These are phyloP conservation scores for Oedothorax gibbosus DNA, from an alignment of 1,140 invertebrate genomes.

Conservation along the genomic window DNA sequence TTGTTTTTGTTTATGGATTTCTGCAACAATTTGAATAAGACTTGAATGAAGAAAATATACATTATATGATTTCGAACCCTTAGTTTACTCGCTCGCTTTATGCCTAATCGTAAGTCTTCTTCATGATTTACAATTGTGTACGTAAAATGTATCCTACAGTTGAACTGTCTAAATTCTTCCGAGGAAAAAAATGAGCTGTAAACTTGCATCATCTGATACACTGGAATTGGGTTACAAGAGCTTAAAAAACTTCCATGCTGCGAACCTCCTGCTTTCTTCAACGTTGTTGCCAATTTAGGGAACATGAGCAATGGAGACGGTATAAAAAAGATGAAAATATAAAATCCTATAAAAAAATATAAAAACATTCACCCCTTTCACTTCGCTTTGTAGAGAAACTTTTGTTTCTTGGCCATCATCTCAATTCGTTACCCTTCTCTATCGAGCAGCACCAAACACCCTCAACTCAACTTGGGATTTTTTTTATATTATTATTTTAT, in stretches of 20 bases:
- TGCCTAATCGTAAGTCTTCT: no score
- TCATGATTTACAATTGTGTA: no score
- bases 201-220: no score
- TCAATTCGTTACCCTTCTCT: conserved; percentile 22
- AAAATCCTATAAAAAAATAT: neutral
- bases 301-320: conserved; percentile 16
- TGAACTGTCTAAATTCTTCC: neutral
- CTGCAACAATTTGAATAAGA: no score
- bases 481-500: conserved; percentile 1
- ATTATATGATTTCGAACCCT: no score
- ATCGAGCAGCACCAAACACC: conserved; percentile 4
- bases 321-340: conserved; percentile 5
- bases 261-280: neutral
- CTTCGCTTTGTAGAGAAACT: neutral
- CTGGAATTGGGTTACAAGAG: neutral
- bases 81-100: no score
- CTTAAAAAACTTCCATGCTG: neutral
- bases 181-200: neutral
- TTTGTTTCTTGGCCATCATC: neutral
- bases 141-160: neutral
- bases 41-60: no score
- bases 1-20: no score
- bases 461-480: neutral
- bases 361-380: neutral
- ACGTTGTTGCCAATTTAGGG: conserved; percentile 41